These are phyloP conservation scores for Phaethon lepturus DNA, from an alignment of 2,113 vertebrate species.

Conservation along the genomic window DNA sequence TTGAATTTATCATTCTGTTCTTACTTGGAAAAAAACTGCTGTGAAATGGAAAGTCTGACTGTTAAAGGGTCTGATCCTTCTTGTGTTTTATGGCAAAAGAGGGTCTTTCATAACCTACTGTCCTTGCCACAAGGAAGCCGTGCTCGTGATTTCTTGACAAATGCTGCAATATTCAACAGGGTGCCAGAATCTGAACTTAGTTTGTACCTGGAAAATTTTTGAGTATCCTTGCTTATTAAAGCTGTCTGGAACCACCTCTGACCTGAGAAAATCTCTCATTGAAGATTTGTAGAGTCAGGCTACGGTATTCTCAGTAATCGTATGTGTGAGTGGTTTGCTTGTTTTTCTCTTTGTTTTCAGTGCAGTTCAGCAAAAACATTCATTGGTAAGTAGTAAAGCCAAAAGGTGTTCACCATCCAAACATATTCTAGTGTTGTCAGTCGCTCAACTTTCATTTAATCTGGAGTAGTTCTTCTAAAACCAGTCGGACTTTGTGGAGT, in stretches of 20 bases:
- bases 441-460: not conserved
- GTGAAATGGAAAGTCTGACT: conserved; percentile 49
- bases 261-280: not conserved
- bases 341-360: not conserved
- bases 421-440: not conserved
- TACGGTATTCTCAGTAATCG: fast-evolving
- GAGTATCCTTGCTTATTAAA: not conserved
- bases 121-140: conserved; percentile 30
- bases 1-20: conserved; percentile 43
- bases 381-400: not conserved
- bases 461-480: not conserved
- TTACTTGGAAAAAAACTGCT: conserved; percentile 29
- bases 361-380: not conserved
- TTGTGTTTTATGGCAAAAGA: conserved; percentile 20
- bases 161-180: not conserved
- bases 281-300: not conserved
- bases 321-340: fast-evolving
- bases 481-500: not conserved
- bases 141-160: not conserved
- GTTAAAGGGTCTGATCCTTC: conserved; percentile 27
- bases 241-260: not conserved
- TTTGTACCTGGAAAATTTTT: not conserved
- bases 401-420: not conserved
- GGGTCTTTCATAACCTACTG: not conserved
- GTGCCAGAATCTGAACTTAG: not conserved